Percentiles rank a stretch among this genome's conserved stretches.
Conservation (phyloP, 1,140 invertebrate genomes). For the Wasmannia auropunctata region DNA sequence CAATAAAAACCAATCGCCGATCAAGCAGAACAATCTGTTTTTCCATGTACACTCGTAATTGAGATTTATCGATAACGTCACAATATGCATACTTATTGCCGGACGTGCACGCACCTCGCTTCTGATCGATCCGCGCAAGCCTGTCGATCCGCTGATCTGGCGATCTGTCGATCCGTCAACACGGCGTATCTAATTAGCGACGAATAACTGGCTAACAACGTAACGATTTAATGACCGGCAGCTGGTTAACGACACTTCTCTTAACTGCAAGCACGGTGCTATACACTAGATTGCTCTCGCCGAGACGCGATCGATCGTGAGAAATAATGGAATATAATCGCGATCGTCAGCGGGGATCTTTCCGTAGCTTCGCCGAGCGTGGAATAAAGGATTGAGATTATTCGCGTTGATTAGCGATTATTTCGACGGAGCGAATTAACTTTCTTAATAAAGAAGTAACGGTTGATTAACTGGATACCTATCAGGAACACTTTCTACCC, state of each 20-base stretch:
- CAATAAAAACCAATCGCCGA: constrained; percentile 2
- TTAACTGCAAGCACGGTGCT: background rate
- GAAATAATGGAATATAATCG: constrained; percentile 49
- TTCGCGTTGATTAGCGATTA: constrained; percentile 45
- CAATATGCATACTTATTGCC: background rate
- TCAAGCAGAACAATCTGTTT: constrained; percentile 1
- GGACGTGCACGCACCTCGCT: background rate
- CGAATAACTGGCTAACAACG: background rate
- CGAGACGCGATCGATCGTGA: constrained; percentile 23
- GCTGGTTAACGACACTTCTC: constrained; percentile 38
- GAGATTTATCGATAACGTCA: constrained; percentile 30
- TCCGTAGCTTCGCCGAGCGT: background rate
- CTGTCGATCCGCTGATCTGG: background rate
- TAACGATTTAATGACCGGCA: constrained; percentile 27
- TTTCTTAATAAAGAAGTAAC: constrained; percentile 59
- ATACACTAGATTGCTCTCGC: background rate
- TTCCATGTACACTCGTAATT: background rate
- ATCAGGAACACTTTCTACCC: constrained; percentile 68
- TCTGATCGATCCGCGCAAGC: background rate
- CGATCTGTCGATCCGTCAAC: background rate
- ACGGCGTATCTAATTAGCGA: constrained; percentile 35
- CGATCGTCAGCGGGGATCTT: background rate
- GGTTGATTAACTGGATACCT: constrained; percentile 61
- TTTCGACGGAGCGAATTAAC: constrained; percentile 9
- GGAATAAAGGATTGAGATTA: constrained; percentile 33